Percentiles rank a stretch among this genome's conserved stretches.
Evolutionary conservation across 2,797 vertebrate genomes (phyloP).

Genomic region (Margarornis squamiger): DNA sequence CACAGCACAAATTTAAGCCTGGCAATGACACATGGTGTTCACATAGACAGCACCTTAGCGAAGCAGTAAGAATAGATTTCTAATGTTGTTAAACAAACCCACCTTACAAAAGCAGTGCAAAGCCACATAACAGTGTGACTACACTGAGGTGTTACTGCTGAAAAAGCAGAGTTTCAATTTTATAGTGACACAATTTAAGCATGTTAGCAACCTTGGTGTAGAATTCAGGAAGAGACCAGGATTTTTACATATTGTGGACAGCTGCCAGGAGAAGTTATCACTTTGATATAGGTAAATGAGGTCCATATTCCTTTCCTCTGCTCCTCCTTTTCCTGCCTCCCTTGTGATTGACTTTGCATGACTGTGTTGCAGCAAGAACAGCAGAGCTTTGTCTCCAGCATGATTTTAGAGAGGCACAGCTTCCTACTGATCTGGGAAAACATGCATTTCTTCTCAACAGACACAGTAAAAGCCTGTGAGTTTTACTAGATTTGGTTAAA

Average conservation of each 20-base stretch:
- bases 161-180: background rate
- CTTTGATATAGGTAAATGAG: background rate
- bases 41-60: background rate
- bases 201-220: background rate
- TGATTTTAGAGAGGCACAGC: background rate
- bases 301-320: background rate
- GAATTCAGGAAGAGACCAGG: conserved; percentile 4
- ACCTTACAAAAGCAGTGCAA: background rate
- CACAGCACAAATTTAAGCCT: background rate
- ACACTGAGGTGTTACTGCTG: background rate
- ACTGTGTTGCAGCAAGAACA: background rate
- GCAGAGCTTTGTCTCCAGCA: background rate
- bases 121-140: background rate
- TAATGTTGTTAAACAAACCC: background rate
- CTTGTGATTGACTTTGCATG: background rate
- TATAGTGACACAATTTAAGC: background rate
- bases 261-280: background rate
- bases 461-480: background rate
- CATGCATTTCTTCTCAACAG: background rate
- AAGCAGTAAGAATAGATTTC: background rate
- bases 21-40: background rate
- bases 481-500: background rate
- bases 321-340: background rate
- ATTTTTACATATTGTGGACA: background rate
- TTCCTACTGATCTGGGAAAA: background rate